Evolutionary conservation across 2,888 invertebrate genomes (phyloP).

Genomic region (Pristionchus entomophagus): DNA sequence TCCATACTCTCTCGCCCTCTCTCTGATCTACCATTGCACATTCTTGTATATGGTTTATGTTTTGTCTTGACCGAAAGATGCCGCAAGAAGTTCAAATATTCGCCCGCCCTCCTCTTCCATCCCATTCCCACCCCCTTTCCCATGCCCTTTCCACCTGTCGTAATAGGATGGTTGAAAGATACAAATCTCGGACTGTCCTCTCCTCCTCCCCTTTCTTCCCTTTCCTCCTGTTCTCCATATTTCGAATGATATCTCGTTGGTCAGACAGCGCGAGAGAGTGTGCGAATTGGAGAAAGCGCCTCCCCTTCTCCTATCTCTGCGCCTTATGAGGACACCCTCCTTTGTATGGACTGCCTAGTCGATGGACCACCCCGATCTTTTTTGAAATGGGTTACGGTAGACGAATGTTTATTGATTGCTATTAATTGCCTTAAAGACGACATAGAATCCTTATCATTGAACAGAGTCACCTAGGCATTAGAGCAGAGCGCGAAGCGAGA

Average conservation of each 20-base stretch:
- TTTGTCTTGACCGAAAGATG: not conserved
- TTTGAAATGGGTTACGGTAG: not conserved
- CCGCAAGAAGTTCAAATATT: not conserved
- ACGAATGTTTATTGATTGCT: not conserved
- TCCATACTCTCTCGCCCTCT: no score
- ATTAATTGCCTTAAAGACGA: no score
- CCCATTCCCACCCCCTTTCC: not conserved
- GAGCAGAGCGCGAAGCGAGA: no score
- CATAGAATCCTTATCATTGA: no score
- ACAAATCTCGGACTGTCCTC: conserved; percentile 39
- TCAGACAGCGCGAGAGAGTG: no score
- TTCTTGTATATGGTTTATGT: not conserved
- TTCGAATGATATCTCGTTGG: no score
- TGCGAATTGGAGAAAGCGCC: no score
- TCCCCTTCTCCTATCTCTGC: not conserved
- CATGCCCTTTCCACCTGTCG: conserved; percentile 43
- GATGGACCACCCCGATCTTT: not conserved
- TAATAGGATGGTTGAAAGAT: conserved; percentile 4
- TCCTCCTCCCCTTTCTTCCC: not conserved
- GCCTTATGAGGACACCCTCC: no score
- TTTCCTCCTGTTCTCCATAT: not conserved
- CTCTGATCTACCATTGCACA: no score
- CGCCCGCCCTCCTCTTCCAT: not conserved
- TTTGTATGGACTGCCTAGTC: not conserved
- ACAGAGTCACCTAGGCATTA: no score